Conservation (phyloP, 2,113 vertebrate genomes). For the Neotragus pygmaeus region DNA sequence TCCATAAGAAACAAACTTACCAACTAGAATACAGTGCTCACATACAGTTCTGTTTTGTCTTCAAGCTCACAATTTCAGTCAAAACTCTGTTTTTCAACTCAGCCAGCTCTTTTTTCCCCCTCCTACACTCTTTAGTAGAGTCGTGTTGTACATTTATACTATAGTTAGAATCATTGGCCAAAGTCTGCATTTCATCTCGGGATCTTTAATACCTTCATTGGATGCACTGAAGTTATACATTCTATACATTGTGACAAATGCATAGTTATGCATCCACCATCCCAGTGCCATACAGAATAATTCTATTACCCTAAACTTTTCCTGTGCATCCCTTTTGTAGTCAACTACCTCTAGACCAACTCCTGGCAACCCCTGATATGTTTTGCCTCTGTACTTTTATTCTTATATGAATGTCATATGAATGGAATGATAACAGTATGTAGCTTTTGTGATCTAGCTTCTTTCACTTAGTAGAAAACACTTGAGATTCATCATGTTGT, state of each 20-base stretch:
- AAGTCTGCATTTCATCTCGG: neutral
- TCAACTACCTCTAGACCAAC: neutral
- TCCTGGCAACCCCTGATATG: neutral
- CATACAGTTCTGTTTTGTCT: neutral
- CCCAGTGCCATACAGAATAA: neutral
- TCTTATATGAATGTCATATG: neutral
- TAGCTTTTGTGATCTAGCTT: neutral
- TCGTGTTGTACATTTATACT: neutral
- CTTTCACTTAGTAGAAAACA: neutral
- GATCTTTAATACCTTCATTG: neutral
- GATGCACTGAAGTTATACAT: neutral
- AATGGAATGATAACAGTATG: neutral
- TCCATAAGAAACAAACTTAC: neutral
- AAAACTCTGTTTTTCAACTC: neutral
- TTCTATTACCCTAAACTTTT: neutral
- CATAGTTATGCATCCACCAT: neutral
- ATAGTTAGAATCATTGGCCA: neutral
- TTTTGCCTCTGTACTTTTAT: neutral
- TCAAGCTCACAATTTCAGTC: neutral
- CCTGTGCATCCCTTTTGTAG: neutral
- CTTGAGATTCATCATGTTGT: neutral
- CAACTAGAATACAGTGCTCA: neutral
- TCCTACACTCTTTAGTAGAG: neutral
- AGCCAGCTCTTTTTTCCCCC: neutral
- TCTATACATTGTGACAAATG: neutral